Evolutionary conservation across 2,113 vertebrate species (phyloP).

Genomic region (Centrocercus urophasianus): DNA sequence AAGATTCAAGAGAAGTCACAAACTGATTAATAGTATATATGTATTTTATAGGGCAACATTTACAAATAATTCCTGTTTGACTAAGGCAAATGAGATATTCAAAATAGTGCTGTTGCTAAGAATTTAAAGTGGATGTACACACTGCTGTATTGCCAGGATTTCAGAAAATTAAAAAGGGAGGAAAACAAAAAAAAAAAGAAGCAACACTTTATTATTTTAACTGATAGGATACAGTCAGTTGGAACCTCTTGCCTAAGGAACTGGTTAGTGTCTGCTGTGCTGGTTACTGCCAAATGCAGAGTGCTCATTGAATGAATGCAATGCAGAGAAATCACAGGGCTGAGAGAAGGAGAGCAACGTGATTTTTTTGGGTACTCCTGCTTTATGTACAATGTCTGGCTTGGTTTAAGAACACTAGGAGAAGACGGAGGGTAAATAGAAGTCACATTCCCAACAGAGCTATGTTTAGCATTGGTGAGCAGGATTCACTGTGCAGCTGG

Average conservation of each 20-base stretch:
- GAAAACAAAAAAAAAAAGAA: neutral
- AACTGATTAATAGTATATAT: neutral
- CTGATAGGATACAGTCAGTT: neutral
- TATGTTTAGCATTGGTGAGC: neutral
- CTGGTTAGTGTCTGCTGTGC: neutral
- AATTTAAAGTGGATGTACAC: neutral
- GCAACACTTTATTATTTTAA: slow-evolving; percentile 23
- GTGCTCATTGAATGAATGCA: neutral
- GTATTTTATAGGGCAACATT: neutral
- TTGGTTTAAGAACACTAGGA: neutral
- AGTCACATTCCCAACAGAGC: neutral
- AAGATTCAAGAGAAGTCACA: neutral
- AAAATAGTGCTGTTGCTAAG: neutral
- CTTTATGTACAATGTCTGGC: neutral
- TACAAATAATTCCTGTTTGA: slow-evolving; percentile 17
- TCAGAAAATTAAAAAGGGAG: neutral
- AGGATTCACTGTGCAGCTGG: accelerated
- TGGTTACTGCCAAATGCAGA: neutral
- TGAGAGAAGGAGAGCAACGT: neutral
- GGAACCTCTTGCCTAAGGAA: neutral
- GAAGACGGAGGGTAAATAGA: neutral
- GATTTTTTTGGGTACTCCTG: neutral
- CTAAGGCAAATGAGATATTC: neutral
- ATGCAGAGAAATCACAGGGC: neutral
- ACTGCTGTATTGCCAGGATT: accelerated